Conservation (phyloP, 2,113 vertebrate genomes). For the Gobiocypris rarus region DNA sequence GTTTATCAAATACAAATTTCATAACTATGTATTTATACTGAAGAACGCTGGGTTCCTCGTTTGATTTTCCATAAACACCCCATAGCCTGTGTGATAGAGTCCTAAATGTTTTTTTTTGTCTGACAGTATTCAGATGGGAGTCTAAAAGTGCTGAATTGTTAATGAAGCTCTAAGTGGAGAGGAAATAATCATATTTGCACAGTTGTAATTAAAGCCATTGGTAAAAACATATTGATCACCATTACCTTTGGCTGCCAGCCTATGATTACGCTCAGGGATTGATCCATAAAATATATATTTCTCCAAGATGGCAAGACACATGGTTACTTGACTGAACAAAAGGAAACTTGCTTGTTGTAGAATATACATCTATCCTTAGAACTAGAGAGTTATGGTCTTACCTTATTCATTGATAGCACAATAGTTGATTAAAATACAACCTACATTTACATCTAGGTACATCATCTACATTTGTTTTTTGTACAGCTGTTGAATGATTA, state of each 20-base stretch:
- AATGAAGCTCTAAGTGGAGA: constrained; percentile 46
- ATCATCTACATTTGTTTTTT: no score
- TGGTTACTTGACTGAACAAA: neutral
- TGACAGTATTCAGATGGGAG: neutral
- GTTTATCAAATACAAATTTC: neutral
- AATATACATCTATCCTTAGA: neutral
- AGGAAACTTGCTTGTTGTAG: neutral
- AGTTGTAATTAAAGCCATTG: constrained; percentile 52
- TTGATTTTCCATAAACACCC: constrained; percentile 15
- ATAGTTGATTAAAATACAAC: neutral
- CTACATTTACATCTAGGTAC: no score
- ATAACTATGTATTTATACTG: neutral
- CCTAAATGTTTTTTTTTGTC: neutral
- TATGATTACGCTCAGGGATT: constrained; percentile 41
- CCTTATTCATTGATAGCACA: neutral
- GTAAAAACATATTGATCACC: constrained; percentile 52
- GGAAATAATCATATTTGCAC: constrained; percentile 57
- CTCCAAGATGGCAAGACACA: constrained; percentile 7
- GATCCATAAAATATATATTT: constrained; percentile 9
- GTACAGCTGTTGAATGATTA: neutral
- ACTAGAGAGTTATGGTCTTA: neutral
- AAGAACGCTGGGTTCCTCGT: neutral
- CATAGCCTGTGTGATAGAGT: constrained; percentile 4
- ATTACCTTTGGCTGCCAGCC: constrained; percentile 34
- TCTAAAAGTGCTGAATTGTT: constrained; percentile 33